Percentiles rank a stretch among this genome's conserved stretches.
These are phyloP conservation scores for Polypedilum pembai DNA, from an alignment of 1,140 invertebrate species.

Conservation along the genomic window DNA sequence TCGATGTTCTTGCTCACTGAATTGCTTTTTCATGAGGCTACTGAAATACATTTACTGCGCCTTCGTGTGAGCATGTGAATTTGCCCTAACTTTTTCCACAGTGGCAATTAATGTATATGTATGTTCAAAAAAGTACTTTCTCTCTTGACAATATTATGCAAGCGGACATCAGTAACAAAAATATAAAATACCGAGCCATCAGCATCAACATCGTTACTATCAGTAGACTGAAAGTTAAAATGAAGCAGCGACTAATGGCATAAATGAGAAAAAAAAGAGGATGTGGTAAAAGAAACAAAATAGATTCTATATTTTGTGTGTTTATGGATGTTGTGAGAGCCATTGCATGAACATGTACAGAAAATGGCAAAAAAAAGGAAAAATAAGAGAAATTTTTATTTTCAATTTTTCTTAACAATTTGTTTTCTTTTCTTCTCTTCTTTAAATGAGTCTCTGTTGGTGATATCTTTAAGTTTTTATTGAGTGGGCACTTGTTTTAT, in stretches of 20 bases:
- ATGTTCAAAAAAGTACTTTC: neutral
- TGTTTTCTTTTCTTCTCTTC: too few relatives aligned
- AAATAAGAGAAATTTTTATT: too few relatives aligned
- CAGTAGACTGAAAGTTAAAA: neutral
- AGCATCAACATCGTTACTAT: neutral
- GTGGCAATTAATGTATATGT: neutral
- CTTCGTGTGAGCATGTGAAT: neutral
- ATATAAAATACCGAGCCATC: constrained; percentile 10
- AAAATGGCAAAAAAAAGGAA: neutral
- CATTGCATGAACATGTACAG: neutral
- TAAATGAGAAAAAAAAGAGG: neutral
- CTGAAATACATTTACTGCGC: neutral
- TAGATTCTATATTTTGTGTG: neutral
- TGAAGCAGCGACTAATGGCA: neutral
- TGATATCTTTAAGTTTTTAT: too few relatives aligned
- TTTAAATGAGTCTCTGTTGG: too few relatives aligned
- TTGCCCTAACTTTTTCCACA: neutral
- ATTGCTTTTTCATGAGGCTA: neutral
- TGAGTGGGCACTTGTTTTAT: too few relatives aligned
- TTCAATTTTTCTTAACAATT: too few relatives aligned
- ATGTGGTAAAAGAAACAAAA: neutral
- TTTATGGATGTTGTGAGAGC: neutral
- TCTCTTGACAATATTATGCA: neutral
- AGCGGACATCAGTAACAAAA: neutral
- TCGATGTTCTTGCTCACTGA: neutral